Percentiles rank a stretch among this genome's conserved stretches.
Evolutionary conservation across 2,113 vertebrate species (phyloP).

Genomic region (Paratilapia polleni): DNA sequence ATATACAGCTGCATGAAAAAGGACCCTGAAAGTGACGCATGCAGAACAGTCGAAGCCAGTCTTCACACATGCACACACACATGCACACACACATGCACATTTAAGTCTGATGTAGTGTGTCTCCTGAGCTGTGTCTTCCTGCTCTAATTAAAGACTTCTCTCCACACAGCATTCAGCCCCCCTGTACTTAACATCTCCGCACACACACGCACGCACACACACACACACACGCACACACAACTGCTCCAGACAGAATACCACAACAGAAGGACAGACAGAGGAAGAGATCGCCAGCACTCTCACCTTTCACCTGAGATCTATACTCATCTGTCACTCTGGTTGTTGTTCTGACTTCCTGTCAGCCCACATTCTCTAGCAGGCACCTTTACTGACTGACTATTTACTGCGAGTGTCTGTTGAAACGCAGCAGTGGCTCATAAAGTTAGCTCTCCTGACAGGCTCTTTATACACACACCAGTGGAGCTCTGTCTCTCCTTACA

Average conservation of each 20-base stretch:
- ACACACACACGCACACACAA: slow-evolving; percentile 7
- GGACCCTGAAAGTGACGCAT: slow-evolving; percentile 22
- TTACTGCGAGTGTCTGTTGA: slow-evolving; percentile 25
- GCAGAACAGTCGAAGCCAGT: slow-evolving; percentile 3
- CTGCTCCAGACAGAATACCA: slow-evolving; percentile 56
- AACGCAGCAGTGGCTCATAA: slow-evolving; percentile 21
- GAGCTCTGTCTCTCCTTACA: slow-evolving; percentile 8
- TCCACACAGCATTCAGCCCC: slow-evolving; percentile 60
- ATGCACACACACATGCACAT: slow-evolving; percentile 15
- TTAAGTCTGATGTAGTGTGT: slow-evolving; percentile 61
- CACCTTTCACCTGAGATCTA: slow-evolving; percentile 61
- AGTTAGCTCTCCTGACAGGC: slow-evolving; percentile 28
- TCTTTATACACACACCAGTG: slow-evolving; percentile 46
- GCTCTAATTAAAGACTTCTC: slow-evolving; percentile 81
- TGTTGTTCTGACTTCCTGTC: slow-evolving; percentile 22
- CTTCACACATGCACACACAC: neutral
- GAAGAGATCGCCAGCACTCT: slow-evolving; percentile 58
- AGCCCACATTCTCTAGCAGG: neutral
- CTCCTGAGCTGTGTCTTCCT: slow-evolving; percentile 76
- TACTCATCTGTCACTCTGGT: slow-evolving; percentile 17
- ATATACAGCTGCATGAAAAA: neutral
- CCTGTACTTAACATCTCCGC: slow-evolving; percentile 77
- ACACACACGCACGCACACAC: slow-evolving; percentile 27
- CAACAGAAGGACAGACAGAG: slow-evolving; percentile 37
- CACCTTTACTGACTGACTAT: slow-evolving; percentile 29